Percentiles rank a stretch among this genome's conserved stretches.
Conservation (phyloP, 2,797 vertebrate species). For the Ispidina picta region DNA sequence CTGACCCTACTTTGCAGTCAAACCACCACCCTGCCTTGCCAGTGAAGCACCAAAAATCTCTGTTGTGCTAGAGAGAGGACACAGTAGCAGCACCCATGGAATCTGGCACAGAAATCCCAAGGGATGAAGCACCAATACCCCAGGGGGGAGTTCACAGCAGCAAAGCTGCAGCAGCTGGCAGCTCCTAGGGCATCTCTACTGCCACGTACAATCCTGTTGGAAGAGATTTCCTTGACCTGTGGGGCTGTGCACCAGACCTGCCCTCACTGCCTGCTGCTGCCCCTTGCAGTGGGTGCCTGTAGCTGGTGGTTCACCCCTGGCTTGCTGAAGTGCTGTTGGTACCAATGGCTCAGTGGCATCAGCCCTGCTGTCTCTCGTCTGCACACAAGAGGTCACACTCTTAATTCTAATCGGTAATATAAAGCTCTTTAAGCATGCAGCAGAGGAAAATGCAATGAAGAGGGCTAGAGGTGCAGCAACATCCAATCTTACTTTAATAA, state of each 20-base stretch:
- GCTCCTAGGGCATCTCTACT: background rate
- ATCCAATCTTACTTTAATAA: background rate
- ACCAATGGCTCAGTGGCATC: rapidly evolving
- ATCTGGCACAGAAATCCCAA: rapidly evolving
- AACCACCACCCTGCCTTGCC: background rate
- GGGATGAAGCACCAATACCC: background rate
- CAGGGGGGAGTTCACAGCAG: rapidly evolving
- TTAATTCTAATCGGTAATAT: background rate
- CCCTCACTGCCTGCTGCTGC: background rate
- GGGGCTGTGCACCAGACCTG: background rate
- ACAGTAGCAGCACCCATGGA: background rate
- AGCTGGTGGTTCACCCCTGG: background rate
- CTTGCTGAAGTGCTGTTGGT: background rate
- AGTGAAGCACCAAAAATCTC: background rate
- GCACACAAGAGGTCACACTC: background rate
- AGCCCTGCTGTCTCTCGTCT: background rate
- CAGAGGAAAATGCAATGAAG: background rate
- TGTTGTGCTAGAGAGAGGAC: background rate
- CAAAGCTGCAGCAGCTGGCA: background rate
- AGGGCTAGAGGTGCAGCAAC: background rate
- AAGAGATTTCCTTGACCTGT: background rate
- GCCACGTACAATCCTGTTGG: background rate
- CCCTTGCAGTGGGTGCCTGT: background rate
- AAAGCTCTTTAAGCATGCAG: background rate
- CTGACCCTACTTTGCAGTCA: background rate